A percentile compares a stretch with the other conserved stretches of the same genome.
These are phyloP conservation scores for Clanis bilineata DNA, from an alignment of 2,888 invertebrate species.

Conservation along the genomic window DNA sequence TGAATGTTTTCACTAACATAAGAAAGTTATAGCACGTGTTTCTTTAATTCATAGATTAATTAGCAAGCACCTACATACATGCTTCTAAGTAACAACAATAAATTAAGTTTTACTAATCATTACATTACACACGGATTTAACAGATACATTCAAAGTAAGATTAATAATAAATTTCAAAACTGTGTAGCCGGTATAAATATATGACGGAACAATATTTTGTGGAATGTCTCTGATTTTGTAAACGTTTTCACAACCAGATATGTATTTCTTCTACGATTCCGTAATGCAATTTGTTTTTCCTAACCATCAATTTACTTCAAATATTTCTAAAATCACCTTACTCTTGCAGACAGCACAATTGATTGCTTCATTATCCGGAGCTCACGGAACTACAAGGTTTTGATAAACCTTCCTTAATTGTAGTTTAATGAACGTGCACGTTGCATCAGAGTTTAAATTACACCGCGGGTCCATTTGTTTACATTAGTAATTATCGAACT, in stretches of 20 bases:
- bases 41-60: conserved; percentile 8
- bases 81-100: no score
- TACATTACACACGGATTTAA: background rate
- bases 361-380: background rate
- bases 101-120: no score
- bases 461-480: conserved; percentile 25
- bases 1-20: conserved; percentile 13
- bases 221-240: background rate
- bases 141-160: background rate
- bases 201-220: background rate
- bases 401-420: conserved; percentile 7
- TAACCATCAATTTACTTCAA: background rate
- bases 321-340: background rate
- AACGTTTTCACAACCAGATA: background rate
- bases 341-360: background rate
- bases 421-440: conserved; percentile 10
- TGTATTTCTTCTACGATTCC: background rate
- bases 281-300: background rate
- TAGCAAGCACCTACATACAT: conserved; percentile 8
- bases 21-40: conserved; percentile 12
- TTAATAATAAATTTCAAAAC: background rate
- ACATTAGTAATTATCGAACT: conserved; percentile 39
- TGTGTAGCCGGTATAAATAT: background rate
- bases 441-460: conserved; percentile 25
- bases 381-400: background rate